These are phyloP conservation scores for Trilocha varians DNA, from an alignment of 2,888 invertebrate genomes.

Conservation along the genomic window DNA sequence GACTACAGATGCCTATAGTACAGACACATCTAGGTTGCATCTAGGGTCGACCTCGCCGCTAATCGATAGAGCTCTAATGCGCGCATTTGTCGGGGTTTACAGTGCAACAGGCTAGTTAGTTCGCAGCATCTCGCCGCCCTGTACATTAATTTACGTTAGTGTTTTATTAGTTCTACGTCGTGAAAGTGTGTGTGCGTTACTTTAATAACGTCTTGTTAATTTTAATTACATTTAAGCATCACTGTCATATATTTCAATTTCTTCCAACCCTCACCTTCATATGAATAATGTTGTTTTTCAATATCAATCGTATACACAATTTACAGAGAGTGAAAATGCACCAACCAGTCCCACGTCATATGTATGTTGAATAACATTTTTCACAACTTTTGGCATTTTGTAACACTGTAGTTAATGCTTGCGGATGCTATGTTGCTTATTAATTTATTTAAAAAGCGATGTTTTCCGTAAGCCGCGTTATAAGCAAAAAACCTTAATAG, in stretches of 20 bases:
- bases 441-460: not conserved
- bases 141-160: not conserved
- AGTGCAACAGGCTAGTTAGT: not conserved
- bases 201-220: not conserved
- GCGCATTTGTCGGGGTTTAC: not conserved
- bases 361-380: not conserved
- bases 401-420: not conserved
- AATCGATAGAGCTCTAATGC: not conserved
- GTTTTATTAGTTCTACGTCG: not conserved
- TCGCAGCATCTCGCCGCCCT: not conserved
- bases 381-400: not conserved
- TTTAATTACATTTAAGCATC: too few relatives aligned
- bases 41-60: not conserved
- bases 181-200: not conserved
- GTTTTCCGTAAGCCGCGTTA: not conserved
- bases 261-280: not conserved
- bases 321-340: not conserved
- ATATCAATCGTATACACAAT: not conserved
- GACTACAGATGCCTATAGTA: not conserved
- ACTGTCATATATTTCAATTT: not conserved
- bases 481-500: too few relatives aligned
- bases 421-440: too few relatives aligned
- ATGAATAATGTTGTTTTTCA: not conserved
- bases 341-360: not conserved
- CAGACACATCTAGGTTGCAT: not conserved